Conservation (phyloP, 2,113 vertebrate species). For the Serinus canaria region DNA sequence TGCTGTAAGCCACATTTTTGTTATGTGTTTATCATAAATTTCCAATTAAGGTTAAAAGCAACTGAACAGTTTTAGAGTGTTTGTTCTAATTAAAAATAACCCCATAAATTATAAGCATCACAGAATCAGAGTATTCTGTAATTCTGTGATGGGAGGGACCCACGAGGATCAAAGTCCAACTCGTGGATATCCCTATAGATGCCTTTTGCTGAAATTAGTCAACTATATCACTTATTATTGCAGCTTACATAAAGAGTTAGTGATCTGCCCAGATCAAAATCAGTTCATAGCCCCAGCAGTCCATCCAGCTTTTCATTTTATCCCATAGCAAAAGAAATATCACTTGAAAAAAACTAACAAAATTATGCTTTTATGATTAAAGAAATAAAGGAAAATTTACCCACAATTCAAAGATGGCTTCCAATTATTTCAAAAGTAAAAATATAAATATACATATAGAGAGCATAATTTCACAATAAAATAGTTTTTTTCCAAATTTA, state of each 20-base stretch:
- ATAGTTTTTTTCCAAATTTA: neutral
- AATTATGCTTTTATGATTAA: neutral
- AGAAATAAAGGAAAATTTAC: neutral
- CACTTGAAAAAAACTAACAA: rapidly evolving
- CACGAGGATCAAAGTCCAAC: neutral
- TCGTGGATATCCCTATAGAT: neutral
- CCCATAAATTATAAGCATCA: neutral
- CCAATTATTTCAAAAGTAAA: neutral
- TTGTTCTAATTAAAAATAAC: neutral
- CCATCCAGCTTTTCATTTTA: neutral
- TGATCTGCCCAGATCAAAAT: neutral
- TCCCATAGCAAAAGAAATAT: neutral
- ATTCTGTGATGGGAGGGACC: neutral
- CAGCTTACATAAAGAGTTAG: neutral
- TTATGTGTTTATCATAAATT: neutral
- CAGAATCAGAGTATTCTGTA: neutral
- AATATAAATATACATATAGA: neutral
- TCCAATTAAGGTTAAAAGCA: neutral
- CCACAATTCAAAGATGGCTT: neutral
- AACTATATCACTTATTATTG: neutral
- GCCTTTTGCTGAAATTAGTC: neutral
- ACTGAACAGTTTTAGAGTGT: neutral
- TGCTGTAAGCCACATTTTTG: neutral
- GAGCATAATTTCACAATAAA: neutral
- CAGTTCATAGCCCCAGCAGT: neutral